Conservation (phyloP, 1,140 invertebrate species). For the Melanaphis sacchari region DNA sequence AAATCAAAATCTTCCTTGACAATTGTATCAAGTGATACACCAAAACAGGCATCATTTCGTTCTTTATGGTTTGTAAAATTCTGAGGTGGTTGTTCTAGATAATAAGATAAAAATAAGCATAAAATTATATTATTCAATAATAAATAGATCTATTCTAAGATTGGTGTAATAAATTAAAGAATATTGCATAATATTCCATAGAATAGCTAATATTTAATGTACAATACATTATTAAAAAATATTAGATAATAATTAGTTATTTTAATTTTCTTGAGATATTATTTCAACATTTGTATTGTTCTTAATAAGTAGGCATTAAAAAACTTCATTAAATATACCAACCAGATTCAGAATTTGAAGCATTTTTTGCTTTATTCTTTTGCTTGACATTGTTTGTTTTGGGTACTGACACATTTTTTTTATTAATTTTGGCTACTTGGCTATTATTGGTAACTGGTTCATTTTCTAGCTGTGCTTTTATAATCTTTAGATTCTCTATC, state of each 20-base stretch:
- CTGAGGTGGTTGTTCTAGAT: slow-evolving; percentile 63
- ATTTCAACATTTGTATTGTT: neutral
- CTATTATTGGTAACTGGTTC: slow-evolving; percentile 58
- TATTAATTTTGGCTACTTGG: neutral
- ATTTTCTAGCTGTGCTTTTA: slow-evolving; percentile 63
- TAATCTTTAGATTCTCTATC: slow-evolving; percentile 60
- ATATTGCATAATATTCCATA: neutral
- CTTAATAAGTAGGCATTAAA: neutral
- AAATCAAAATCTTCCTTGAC: slow-evolving; percentile 87
- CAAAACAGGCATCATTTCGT: slow-evolving; percentile 71
- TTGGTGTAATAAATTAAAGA: neutral
- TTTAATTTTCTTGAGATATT: neutral
- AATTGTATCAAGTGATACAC: slow-evolving; percentile 69
- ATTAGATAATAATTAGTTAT: too few relatives aligned
- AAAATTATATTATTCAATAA: neutral
- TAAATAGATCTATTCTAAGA: neutral
- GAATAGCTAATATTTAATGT: too few relatives aligned
- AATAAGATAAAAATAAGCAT: neutral
- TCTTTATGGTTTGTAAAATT: slow-evolving; percentile 64
- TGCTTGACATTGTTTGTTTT: slow-evolving; percentile 44
- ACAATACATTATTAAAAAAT: too few relatives aligned
- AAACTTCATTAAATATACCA: slow-evolving; percentile 53
- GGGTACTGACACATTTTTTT: neutral
- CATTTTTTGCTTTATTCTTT: slow-evolving; percentile 55
- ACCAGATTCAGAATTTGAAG: slow-evolving; percentile 60